Evolutionary conservation across 2,888 invertebrate genomes (phyloP).

Genomic region (Isotomurus palustris): DNA sequence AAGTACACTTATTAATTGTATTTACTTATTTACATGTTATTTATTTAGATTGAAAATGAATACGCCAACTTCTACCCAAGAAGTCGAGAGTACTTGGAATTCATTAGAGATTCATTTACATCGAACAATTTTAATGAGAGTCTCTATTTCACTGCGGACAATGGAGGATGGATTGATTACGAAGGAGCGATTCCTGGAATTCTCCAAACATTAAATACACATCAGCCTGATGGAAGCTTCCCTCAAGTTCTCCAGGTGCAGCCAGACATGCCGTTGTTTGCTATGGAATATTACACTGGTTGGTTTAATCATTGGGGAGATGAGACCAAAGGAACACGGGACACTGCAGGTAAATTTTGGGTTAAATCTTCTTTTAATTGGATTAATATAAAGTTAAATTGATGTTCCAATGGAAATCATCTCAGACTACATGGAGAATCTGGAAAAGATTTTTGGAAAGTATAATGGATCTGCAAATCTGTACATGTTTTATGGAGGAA

Average conservation of each 20-base stretch:
- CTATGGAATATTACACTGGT: constrained; percentile 59
- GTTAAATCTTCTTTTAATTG: too few relatives aligned
- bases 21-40: not conserved
- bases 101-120: constrained; percentile 50
- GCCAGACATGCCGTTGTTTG: constrained; percentile 55
- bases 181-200: constrained; percentile 51
- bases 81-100: constrained; percentile 50
- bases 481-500: constrained; percentile 79
- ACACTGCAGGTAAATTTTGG: constrained; percentile 51
- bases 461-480: constrained; percentile 66
- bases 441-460: constrained; percentile 45
- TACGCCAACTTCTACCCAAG: constrained; percentile 48
- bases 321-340: not conserved
- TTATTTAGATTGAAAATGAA: constrained; percentile 53
- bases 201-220: constrained; percentile 57
- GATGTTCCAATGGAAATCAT: too few relatives aligned
- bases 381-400: too few relatives aligned
- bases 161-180: constrained; percentile 42
- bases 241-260: constrained; percentile 52
- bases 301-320: constrained; percentile 49
- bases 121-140: constrained; percentile 51
- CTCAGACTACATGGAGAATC: constrained; percentile 26
- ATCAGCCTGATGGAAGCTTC: constrained; percentile 52
- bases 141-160: constrained; percentile 56
- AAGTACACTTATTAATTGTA: not conserved